These are phyloP conservation scores for Apantesis nais DNA, from an alignment of 2,888 invertebrate genomes.

Conservation along the genomic window DNA sequence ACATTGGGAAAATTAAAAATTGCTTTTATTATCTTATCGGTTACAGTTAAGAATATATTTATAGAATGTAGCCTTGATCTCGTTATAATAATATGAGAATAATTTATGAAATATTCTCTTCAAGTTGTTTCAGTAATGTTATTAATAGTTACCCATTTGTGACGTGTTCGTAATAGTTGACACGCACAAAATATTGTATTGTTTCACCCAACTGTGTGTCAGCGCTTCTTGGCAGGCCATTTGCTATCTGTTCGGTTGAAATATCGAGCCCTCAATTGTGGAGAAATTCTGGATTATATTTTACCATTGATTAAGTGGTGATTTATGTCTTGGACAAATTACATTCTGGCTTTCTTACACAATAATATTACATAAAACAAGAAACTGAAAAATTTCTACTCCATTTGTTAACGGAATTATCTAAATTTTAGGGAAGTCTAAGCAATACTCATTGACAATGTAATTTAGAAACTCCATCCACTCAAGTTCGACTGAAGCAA, in stretches of 20 bases:
- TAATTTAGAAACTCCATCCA: background rate
- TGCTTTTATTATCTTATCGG: too few species aligned
- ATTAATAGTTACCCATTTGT: background rate
- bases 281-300: background rate
- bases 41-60: too few species aligned
- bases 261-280: background rate
- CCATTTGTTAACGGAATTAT: background rate
- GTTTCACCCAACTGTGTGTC: background rate
- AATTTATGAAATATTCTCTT: too few species aligned
- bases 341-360: background rate
- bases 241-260: background rate
- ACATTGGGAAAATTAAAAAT: too few species aligned
- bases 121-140: background rate
- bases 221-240: background rate
- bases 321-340: background rate
- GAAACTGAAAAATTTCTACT: background rate
- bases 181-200: background rate
- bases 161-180: background rate
- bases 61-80: too few species aligned
- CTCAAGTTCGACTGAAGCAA: background rate
- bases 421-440: background rate
- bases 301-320: background rate
- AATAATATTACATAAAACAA: background rate
- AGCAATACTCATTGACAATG: background rate
- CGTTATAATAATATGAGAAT: too few species aligned